These are phyloP conservation scores for Enteromius argenteus DNA, from an alignment of 2,797 vertebrate species.

Conservation along the genomic window DNA sequence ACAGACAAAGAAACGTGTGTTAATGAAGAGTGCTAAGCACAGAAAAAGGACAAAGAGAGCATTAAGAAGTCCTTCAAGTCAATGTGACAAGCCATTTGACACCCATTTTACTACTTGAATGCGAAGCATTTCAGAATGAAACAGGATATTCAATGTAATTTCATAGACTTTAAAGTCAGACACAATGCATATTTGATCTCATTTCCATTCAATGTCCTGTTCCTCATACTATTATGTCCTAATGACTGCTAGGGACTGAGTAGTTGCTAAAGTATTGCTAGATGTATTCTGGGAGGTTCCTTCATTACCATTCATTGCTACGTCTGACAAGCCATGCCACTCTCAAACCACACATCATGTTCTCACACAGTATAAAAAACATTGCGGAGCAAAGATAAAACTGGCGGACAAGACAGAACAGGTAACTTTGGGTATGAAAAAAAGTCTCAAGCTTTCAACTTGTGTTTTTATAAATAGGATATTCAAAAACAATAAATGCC, in stretches of 20 bases:
- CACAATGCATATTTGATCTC: background rate
- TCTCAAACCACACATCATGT: too few species aligned
- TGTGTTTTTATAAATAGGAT: too few species aligned
- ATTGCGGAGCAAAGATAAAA: too few species aligned
- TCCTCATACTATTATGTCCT: background rate
- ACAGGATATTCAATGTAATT: background rate
- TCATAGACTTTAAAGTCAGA: background rate
- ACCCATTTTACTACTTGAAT: background rate
- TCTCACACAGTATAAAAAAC: too few species aligned
- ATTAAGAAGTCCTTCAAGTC: background rate
- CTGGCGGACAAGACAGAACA: too few species aligned
- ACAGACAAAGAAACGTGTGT: constrained; percentile 59
- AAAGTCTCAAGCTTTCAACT: too few species aligned
- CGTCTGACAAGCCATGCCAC: too few species aligned
- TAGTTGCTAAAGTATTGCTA: background rate
- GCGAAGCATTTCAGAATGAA: background rate
- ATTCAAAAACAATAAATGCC: too few species aligned
- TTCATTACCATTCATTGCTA: too few species aligned
- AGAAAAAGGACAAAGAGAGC: background rate
- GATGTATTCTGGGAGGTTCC: background rate
- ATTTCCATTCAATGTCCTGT: background rate
- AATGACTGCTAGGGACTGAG: background rate
- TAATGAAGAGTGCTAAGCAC: background rate
- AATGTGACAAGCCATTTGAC: background rate
- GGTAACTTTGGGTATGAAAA: too few species aligned